Conservation (phyloP, 2,888 invertebrate species). For the Apotomis capreana region DNA sequence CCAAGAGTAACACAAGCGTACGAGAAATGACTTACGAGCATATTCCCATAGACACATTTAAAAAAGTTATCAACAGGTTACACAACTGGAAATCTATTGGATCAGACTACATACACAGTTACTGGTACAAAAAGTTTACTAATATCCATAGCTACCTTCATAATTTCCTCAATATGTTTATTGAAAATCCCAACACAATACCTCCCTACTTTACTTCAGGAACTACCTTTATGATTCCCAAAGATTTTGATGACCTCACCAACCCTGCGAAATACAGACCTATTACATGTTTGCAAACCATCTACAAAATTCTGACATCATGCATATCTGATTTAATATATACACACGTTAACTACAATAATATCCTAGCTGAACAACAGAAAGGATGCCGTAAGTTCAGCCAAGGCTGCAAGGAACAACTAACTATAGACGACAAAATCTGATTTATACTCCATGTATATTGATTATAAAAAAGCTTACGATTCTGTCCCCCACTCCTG, state of each 20-base stretch:
- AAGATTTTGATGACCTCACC: slow-evolving; percentile 34
- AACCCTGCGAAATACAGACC: too few species aligned
- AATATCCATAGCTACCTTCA: slow-evolving; percentile 33
- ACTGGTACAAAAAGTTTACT: slow-evolving; percentile 46
- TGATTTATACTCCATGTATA: too few species aligned
- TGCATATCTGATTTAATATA: too few species aligned
- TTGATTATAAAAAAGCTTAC: fast-evolving
- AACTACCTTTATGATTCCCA: slow-evolving; percentile 44
- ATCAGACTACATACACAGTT: slow-evolving; percentile 44
- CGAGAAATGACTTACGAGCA: slow-evolving; percentile 35
- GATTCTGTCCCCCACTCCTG: too few species aligned
- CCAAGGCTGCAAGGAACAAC: too few species aligned
- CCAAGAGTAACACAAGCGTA: neutral
- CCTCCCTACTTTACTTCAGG: slow-evolving; percentile 43
- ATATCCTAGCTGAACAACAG: too few species aligned
- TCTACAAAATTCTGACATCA: too few species aligned
- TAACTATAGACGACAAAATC: too few species aligned
- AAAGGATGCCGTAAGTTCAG: too few species aligned
- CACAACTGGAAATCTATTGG: too few species aligned
- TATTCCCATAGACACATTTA: slow-evolving; percentile 35
- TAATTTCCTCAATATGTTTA: slow-evolving; percentile 40
- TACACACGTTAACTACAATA: too few species aligned
- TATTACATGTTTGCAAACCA: slow-evolving; percentile 49
- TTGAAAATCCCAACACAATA: slow-evolving; percentile 31
- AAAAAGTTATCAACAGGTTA: slow-evolving; percentile 36